phyloP scores from a whole-genome alignment of 2,113 vertebrate species.

The Albula goreensis region DNA sequence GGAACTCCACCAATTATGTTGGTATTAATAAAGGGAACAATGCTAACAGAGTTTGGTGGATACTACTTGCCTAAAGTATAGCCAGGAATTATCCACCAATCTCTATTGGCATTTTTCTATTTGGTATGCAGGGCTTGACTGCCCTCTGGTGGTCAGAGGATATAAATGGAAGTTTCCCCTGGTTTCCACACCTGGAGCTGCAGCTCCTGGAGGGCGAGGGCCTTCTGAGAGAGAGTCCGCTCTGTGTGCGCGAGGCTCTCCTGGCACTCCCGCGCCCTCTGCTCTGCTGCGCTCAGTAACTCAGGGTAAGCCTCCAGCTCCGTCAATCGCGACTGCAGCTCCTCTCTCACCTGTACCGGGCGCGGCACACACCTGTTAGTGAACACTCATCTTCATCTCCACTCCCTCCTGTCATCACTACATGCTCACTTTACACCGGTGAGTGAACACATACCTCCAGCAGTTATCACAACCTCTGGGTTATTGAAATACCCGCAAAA shows the following conservation, averaged over 20 bases:
- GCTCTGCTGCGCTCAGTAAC: slow-evolving; percentile 66
- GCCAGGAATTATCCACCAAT: too few relatives aligned
- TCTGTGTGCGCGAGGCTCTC: slow-evolving; percentile 62
- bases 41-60: too few relatives aligned
- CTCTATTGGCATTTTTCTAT: too few relatives aligned
- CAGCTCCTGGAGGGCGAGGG: slow-evolving; percentile 68
- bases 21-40: too few relatives aligned
- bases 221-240: slow-evolving; percentile 63
- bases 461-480: too few relatives aligned
- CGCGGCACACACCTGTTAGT: slow-evolving; percentile 44
- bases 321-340: slow-evolving; percentile 65
- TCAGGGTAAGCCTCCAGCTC: slow-evolving; percentile 63
- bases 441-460: too few relatives aligned
- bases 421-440: too few relatives aligned
- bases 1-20: too few relatives aligned
- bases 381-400: too few relatives aligned
- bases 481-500: too few relatives aligned
- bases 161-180: slow-evolving; percentile 16
- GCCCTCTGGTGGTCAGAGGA: slow-evolving; percentile 51
- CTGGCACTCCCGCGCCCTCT: slow-evolving; percentile 67
- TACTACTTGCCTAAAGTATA: too few relatives aligned
- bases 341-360: slow-evolving; percentile 70
- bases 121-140: slow-evolving; percentile 9
- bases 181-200: slow-evolving; percentile 72
- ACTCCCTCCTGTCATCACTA: too few relatives aligned